Evolutionary conservation across 2,888 invertebrate species (phyloP), one percentile per base, ranked within the genome.

Genomic region (Apodemia duryi): DNA sequence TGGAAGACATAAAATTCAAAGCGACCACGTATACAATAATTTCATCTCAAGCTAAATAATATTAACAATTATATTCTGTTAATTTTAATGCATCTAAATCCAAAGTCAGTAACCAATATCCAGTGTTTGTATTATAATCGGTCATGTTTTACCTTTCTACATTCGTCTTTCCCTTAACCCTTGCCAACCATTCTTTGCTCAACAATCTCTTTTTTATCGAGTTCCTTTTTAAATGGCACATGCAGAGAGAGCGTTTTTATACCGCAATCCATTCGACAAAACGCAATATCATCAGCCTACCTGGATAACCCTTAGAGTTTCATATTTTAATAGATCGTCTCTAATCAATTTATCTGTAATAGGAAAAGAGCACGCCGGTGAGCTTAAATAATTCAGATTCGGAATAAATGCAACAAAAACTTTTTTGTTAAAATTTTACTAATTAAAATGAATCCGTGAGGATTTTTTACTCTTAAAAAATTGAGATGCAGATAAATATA

Each of bases 201-300:
- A 82, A 82, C 75, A 80, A 84, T 82, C 75, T 71, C 74, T 85
- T 89, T 91, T 91, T 88, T 88, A 84, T 84, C 72, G 74, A 74
- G 76, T 76, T 80, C 75, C 85, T 85, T 91, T 88, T 88, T 88
- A 91, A 91, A 91, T 91, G 90, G 91, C 91, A 90, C 89, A 91
- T 91, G 89, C 85, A 89, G 85, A 84, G 85, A 86, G 82, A 82
- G 79, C 77, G 82, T 88, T 89, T 88, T 88, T 81, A 73, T 71
- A 71, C 74, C 75, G 76, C 78, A 72, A 80, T 79, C 79, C 81
- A 79, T 84, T 77, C 78, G 80, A 82, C 86, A 89, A 89, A 90
- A 90, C 77, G 89, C 91, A 88, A 83, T 86, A 87, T 91, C 91
- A 90, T 86, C 85, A 83, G 78, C 71, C 81, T 91, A 91, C 90